Evolutionary conservation across 23 tunicate species (phyloP).

Genomic region (Trididemnum miniatum): DNA sequence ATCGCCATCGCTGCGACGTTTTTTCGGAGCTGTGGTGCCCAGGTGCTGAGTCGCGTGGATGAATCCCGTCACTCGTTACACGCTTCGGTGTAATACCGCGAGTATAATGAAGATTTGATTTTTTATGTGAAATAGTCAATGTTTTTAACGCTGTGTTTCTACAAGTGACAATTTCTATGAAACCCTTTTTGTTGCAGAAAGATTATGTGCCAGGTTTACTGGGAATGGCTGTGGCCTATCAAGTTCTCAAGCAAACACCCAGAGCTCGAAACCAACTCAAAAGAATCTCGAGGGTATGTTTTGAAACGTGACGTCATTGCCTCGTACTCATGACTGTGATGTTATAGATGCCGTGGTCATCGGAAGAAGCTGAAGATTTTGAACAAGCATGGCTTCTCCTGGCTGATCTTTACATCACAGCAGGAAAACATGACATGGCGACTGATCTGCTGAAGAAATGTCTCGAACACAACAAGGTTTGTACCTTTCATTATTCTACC

Average conservation of each 20-base stretch:
- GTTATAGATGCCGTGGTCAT: conserved; percentile 78
- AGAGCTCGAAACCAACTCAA: conserved; percentile 90
- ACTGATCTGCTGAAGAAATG: conserved; percentile 90
- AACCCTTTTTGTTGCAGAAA: conserved; percentile 49
- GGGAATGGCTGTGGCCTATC: conserved; percentile 86
- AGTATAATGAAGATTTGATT: too few relatives aligned
- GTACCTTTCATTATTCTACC: too few relatives aligned
- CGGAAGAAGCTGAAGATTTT: conserved; percentile 89
- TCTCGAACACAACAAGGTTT: conserved; percentile 83
- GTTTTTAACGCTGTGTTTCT: too few relatives aligned
- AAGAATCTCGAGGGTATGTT: conserved; percentile 83
- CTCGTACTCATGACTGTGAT: background rate
- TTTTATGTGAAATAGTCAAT: too few relatives aligned
- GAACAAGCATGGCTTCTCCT: conserved; percentile 89
- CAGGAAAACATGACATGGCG: conserved; percentile 88
- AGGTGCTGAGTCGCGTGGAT: too few relatives aligned
- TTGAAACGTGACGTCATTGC: background rate
- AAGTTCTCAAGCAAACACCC: conserved; percentile 89
- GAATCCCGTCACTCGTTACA: too few relatives aligned
- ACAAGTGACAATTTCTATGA: too few relatives aligned
- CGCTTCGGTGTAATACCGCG: too few relatives aligned
- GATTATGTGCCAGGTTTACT: conserved; percentile 76
- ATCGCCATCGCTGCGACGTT: too few relatives aligned
- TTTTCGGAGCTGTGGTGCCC: too few relatives aligned
- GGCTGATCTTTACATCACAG: conserved; percentile 74